phyloP scores from a whole-genome alignment of 2,797 vertebrate genomes.

The Bradypus variegatus region DNA sequence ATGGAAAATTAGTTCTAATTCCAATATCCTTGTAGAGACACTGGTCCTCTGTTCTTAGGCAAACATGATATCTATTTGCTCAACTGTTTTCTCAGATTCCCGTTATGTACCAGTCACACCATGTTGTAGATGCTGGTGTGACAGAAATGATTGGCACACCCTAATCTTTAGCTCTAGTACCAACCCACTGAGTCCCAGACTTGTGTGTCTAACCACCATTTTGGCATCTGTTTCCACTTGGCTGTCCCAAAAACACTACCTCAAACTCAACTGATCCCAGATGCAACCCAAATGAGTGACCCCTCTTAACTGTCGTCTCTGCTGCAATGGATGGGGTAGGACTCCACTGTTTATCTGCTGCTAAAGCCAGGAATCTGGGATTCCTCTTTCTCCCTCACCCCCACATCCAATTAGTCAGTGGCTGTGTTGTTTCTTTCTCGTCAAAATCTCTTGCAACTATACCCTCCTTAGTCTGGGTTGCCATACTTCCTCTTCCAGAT shows the following conservation, averaged over 20 bases:
- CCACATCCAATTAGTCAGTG: background rate
- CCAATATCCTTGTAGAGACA: background rate
- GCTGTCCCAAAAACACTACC: background rate
- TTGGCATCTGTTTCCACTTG: background rate
- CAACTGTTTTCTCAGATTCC: background rate
- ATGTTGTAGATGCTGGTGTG: background rate
- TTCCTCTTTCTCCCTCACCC: background rate
- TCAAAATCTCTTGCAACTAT: background rate
- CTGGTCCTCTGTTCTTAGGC: background rate
- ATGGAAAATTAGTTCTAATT: background rate
- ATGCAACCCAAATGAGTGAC: background rate
- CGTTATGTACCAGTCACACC: background rate
- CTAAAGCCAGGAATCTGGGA: background rate
- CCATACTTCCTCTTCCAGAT: background rate
- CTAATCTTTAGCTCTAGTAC: too few species aligned
- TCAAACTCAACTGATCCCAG: background rate
- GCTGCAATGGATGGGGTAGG: background rate
- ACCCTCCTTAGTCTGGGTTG: background rate
- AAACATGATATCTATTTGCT: background rate
- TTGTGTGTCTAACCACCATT: background rate
- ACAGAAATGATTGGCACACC: background rate
- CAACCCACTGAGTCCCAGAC: background rate
- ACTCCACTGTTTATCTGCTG: rapidly evolving
- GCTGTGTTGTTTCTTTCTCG: background rate
- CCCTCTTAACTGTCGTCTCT: background rate